Percentiles rank a stretch among this genome's conserved stretches.
phyloP scores from a whole-genome alignment of 2,113 vertebrate genomes.

The Nycticryphes semicollaris region DNA sequence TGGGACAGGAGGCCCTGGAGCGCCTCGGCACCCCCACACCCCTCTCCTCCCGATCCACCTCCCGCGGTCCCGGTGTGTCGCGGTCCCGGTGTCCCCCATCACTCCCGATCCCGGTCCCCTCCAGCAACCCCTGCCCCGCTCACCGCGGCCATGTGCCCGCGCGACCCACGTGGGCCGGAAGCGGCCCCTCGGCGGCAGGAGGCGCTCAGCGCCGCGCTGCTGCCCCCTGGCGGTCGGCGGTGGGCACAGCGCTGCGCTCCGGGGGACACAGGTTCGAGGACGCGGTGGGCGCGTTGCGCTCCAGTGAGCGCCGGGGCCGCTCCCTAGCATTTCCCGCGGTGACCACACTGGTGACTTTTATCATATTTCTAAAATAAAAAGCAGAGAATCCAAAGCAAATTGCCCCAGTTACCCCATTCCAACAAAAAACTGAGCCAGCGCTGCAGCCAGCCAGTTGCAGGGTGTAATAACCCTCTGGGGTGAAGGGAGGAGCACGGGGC shows the following conservation, averaged over 20 bases:
- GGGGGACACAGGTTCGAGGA: rapidly evolving
- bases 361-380: background rate
- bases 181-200: background rate
- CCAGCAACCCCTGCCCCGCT: background rate
- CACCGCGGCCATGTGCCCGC: background rate
- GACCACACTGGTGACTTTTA: rapidly evolving
- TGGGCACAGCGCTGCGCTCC: rapidly evolving
- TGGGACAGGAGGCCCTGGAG: background rate
- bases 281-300: rapidly evolving
- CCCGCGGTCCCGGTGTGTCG: no score
- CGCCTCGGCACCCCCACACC: background rate
- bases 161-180: background rate
- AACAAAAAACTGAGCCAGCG: rapidly evolving
- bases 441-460: rapidly evolving
- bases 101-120: background rate
- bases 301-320: no score
- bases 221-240: slow-evolving; percentile 4
- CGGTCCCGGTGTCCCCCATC: background rate
- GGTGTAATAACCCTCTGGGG: rapidly evolving
- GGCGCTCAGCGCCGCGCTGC: background rate
- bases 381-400: background rate
- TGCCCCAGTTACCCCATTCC: background rate
- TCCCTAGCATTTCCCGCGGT: rapidly evolving
- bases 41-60: background rate
- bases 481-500: no score